Evolutionary conservation across 2,113 vertebrate species (phyloP).

Genomic region (Podarcis raffonei): DNA sequence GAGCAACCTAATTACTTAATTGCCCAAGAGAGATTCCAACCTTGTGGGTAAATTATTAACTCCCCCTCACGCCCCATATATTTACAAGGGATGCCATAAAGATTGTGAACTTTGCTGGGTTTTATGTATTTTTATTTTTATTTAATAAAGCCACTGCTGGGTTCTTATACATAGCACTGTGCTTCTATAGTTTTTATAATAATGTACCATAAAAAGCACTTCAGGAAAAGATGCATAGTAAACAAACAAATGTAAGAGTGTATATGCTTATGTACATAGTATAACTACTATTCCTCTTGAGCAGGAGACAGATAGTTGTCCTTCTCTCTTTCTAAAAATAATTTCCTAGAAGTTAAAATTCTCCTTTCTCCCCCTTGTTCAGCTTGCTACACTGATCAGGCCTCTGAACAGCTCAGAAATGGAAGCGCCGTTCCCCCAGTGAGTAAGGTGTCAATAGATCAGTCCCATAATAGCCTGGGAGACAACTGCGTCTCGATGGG

Average conservation of each 20-base stretch:
- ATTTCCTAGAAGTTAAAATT: constrained; percentile 21
- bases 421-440: constrained; percentile 48
- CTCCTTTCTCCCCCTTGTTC: not conserved
- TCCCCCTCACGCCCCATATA: constrained; percentile 1
- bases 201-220: constrained; percentile 2
- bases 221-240: not conserved
- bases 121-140: not conserved
- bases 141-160: not conserved
- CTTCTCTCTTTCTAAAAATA: not conserved
- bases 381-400: constrained; percentile 34
- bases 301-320: not conserved
- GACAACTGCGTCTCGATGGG: constrained; percentile 54
- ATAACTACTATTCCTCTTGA: not conserved
- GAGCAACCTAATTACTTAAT: constrained; percentile 45
- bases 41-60: constrained; percentile 18
- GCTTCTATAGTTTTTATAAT: not conserved
- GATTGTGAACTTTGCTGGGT: not conserved
- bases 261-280: not conserved
- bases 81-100: constrained; percentile 24
- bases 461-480: constrained; percentile 33
- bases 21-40: constrained; percentile 25
- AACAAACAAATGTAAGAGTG: not conserved
- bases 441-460: constrained; percentile 38
- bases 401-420: constrained; percentile 49
- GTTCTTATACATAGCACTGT: not conserved